Evolutionary conservation across 2,888 invertebrate species (phyloP), one percentile per base, ranked within the genome.

Genomic region (Eucera pruinosa): DNA sequence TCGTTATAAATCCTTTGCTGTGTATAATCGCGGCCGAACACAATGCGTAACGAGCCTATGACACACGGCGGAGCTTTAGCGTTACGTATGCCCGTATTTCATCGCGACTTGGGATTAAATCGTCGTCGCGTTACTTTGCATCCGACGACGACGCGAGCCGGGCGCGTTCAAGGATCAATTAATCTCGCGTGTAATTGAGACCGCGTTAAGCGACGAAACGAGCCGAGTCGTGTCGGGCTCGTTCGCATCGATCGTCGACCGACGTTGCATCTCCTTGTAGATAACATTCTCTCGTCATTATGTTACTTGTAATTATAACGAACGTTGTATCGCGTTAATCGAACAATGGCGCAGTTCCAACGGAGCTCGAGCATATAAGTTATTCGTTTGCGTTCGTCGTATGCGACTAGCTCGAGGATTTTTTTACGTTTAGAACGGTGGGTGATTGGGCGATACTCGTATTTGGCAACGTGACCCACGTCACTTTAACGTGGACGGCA

Each of bases 231-330:
- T n/a, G n/a, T 33, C 20, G 25, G 2, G 27, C n/a, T 33, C 13
- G 13, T 41, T n/a, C 33, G 33, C 65, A 20, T 78, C 50, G 50
- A 41, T 47, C 54, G 48, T 68, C 60, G 30, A 45, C 43, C 45
- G 15, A 58, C 65, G 70, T 75, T 62, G 58, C 70, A 69, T 60
- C 39, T 52, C 80, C 86, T 86, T 87, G 86, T 87, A 87, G 82
- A 87, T 87, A 87, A 77, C 78, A 83, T 78, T 62, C 62, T 54
- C 73, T 54, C 61, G 36, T 72, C 78, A 52, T 68, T 60, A 50
- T 54, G 72, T 72, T 62, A 70, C 48, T 41, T 64, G 73, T 72
- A 72, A 82, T 72, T 69, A 57, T 39, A 45, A 48, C 47, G 45
- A n/a, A 43, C 58, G 76, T 73, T 73, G 67, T 23, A 18, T 57